Conservation (phyloP, 2,888 invertebrate genomes). For the Trypoxylon attenuatum region DNA sequence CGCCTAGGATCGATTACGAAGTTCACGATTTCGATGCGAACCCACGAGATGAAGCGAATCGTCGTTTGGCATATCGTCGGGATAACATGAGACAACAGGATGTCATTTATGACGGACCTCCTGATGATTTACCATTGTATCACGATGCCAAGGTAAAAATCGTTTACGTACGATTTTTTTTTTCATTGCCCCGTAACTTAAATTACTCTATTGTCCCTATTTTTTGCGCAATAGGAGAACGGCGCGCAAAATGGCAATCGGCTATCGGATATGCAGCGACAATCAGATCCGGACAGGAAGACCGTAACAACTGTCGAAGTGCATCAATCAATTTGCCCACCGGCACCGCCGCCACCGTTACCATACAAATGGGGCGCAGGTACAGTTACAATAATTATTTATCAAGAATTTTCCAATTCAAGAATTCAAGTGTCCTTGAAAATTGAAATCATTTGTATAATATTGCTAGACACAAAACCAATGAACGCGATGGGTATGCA, state of each 20-base stretch:
- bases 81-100: constrained; percentile 59
- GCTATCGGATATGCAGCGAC: constrained; percentile 58
- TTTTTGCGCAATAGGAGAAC: constrained; percentile 57
- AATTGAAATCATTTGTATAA: too few relatives aligned
- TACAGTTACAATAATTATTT: constrained; percentile 29
- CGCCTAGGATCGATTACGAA: constrained; percentile 69
- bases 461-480: constrained; percentile 67
- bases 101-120: constrained; percentile 59
- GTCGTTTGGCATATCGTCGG: constrained; percentile 64
- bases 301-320: constrained; percentile 83
- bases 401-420: background rate
- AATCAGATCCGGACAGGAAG: constrained; percentile 78
- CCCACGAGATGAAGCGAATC: constrained; percentile 68
- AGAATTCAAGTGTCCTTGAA: too few relatives aligned
- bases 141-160: constrained; percentile 64
- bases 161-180: too few relatives aligned
- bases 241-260: constrained; percentile 58
- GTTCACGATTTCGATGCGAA: constrained; percentile 72
- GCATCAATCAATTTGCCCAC: constrained; percentile 76
- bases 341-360: constrained; percentile 70
- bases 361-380: constrained; percentile 71
- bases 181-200: too few relatives aligned
- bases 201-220: too few relatives aligned
- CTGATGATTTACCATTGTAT: constrained; percentile 56
- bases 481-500: constrained; percentile 73